Percentiles rank a stretch among this genome's conserved stretches.
Conservation (phyloP, 2,797 vertebrate species). For the Ispidina lecontei region DNA sequence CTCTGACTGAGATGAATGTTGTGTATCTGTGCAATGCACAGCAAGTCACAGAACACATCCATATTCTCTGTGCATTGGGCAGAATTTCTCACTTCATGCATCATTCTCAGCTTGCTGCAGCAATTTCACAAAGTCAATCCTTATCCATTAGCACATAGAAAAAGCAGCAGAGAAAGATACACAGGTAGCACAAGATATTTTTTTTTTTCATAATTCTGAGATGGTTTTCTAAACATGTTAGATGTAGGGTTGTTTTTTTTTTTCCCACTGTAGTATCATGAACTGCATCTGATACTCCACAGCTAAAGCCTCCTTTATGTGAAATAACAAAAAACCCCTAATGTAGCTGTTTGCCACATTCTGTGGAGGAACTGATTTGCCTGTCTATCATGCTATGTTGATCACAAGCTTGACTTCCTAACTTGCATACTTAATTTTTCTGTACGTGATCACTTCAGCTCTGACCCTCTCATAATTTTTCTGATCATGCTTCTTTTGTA, state of each 20-base stretch:
- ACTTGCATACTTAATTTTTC: not conserved
- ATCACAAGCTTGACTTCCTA: not conserved
- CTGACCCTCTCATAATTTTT: not conserved
- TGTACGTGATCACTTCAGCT: not conserved
- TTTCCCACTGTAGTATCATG: not conserved
- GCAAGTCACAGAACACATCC: not conserved
- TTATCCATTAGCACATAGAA: not conserved
- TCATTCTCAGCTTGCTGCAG: conserved; percentile 35
- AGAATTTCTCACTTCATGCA: conserved; percentile 8
- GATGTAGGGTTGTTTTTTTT: not conserved
- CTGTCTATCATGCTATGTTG: not conserved
- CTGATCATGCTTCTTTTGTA: not conserved
- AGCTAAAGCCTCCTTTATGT: not conserved
- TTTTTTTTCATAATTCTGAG: not conserved
- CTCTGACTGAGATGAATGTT: conserved; percentile 21
- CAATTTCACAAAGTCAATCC: conserved; percentile 24
- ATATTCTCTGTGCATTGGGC: conserved; percentile 28
- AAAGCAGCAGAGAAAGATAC: not conserved
- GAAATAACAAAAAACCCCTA: not conserved
- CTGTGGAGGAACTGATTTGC: not conserved
- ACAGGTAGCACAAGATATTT: rapidly evolving
- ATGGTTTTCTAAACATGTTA: not conserved
- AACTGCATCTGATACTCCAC: not conserved
- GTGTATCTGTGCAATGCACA: not conserved
- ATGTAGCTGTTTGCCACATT: not conserved